phyloP scores from a whole-genome alignment of 37 sponge, comb jelly and placozoan species.

The Petrosia ficiformis region DNA sequence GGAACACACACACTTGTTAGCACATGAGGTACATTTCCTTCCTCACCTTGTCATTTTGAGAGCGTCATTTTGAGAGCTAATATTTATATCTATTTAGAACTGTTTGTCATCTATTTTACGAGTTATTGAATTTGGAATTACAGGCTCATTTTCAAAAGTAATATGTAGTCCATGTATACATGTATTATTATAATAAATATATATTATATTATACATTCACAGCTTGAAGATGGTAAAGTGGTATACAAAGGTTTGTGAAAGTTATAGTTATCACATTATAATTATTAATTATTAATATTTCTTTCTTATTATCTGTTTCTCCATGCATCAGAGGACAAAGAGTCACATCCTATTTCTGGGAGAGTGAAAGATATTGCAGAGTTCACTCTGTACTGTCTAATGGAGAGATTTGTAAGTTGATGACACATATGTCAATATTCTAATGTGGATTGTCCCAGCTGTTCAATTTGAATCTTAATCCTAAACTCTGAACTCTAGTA shows the following conservation, averaged over 20 bases:
- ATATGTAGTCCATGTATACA: neutral
- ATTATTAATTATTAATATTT: too few relatives aligned
- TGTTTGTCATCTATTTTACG: conserved; percentile 45
- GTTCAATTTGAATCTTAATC: too few relatives aligned
- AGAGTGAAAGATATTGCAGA: conserved; percentile 85
- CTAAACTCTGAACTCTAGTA: too few relatives aligned
- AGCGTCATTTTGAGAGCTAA: neutral
- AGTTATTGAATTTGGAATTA: conserved; percentile 80
- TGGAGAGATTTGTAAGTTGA: conserved; percentile 75
- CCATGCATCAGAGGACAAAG: conserved; percentile 86
- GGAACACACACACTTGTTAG: conserved; percentile 58
- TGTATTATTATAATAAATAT: too few relatives aligned
- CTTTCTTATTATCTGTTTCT: too few relatives aligned
- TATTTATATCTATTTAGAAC: conserved; percentile 27
- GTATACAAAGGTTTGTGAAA: too few relatives aligned
- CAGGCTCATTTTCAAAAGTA: conserved; percentile 69
- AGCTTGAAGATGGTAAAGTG: too few relatives aligned
- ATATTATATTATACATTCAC: too few relatives aligned
- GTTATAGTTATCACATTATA: too few relatives aligned
- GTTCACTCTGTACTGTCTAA: conserved; percentile 57
- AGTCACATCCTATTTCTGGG: conserved; percentile 70
- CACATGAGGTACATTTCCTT: conserved; percentile 43
- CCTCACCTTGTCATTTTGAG: neutral
- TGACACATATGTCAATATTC: too few relatives aligned
- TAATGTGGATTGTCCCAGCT: too few relatives aligned